Evolutionary conservation across 1,140 invertebrate species (phyloP).

Genomic region (Apis laboriosa): DNA sequence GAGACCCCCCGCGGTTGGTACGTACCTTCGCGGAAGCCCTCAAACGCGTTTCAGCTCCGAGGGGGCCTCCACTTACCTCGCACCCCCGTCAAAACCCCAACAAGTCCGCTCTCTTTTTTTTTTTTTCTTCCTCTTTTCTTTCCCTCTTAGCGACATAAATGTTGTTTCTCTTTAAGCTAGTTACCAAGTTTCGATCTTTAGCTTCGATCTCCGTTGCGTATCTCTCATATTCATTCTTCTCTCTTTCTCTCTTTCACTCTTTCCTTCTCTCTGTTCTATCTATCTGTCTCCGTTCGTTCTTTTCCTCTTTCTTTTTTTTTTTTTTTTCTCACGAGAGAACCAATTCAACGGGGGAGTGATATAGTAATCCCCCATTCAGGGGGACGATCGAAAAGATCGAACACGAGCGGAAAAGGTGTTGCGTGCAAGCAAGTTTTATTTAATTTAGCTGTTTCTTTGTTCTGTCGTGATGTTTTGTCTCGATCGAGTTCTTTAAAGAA

Average conservation of each 20-base stretch:
- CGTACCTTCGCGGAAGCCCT: constrained; percentile 82
- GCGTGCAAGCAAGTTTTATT: constrained; percentile 28
- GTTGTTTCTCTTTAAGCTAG: not conserved
- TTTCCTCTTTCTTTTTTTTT: constrained; percentile 22
- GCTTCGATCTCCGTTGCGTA: not conserved
- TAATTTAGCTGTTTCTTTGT: constrained; percentile 5
- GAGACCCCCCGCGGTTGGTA: constrained; percentile 85
- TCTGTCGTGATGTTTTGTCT: constrained; percentile 6
- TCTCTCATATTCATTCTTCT: constrained; percentile 23
- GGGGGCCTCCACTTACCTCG: constrained; percentile 81
- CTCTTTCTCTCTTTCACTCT: not conserved
- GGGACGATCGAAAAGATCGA: constrained; percentile 24
- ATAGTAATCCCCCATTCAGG: not conserved
- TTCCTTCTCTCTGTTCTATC: constrained; percentile 27
- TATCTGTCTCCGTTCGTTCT: constrained; percentile 50
- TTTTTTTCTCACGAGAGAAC: constrained; percentile 11
- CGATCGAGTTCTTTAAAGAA: constrained; percentile 11
- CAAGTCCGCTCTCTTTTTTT: constrained; percentile 55
- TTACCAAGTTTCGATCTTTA: not conserved
- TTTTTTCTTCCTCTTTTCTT: constrained; percentile 12
- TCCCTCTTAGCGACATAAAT: too few relatives aligned
- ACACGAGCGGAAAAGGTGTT: constrained; percentile 34
- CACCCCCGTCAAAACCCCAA: constrained; percentile 65
- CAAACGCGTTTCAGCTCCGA: constrained; percentile 68
- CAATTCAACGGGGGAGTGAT: not conserved